Evolutionary conservation across 2,113 vertebrate genomes (phyloP), one percentile per base, ranked within the genome.

Genomic region (Dolichallabes microphthalmus): DNA sequence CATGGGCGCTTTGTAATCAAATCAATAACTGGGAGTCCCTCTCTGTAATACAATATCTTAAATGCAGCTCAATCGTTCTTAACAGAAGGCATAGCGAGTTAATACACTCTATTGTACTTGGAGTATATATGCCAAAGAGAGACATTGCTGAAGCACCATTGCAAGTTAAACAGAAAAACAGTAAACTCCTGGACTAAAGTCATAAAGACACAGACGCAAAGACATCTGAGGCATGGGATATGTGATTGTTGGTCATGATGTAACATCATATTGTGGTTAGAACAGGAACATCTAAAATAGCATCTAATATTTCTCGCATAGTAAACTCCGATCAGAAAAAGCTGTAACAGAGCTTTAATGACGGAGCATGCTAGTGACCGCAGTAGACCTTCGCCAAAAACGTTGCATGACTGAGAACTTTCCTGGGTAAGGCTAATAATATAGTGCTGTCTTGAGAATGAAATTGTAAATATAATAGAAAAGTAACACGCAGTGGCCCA

Each of bases 11-110:
- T 89, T 83, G 84, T 83, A 83, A 85, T 90, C 87, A 87, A 81
- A 90, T 90, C 89, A 87, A 85, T 83, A 83, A 60, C 69, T 89
- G 90, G 92, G 90, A 91, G 88, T 91, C 87, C 91, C 92, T 90
- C 53, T 88, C 53, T 83, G 87, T 90, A 90, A 87, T 69, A 84
- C 83, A 85, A 86, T 50, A 87, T 84, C 74, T 82, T 86, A 91
- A 85, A 85, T 88, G 83, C 82, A 25, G 83, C 57, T 82, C 74
- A 61, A 66, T 35, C 30, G 5, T 61, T 80, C 66, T 58, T 80
- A 84, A 85, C 57, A 53, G 55, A 50, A 63, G 25, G 53, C 32
- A 86, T 25, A 82, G 79, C 74, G 57, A 81, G 64, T 7, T 14
- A 63, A 22, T 50, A 74, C 20, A 77, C 52, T 79, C 19, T 63